Conservation (phyloP, 2,113 vertebrate genomes). For the Hepsetus odoe region DNA sequence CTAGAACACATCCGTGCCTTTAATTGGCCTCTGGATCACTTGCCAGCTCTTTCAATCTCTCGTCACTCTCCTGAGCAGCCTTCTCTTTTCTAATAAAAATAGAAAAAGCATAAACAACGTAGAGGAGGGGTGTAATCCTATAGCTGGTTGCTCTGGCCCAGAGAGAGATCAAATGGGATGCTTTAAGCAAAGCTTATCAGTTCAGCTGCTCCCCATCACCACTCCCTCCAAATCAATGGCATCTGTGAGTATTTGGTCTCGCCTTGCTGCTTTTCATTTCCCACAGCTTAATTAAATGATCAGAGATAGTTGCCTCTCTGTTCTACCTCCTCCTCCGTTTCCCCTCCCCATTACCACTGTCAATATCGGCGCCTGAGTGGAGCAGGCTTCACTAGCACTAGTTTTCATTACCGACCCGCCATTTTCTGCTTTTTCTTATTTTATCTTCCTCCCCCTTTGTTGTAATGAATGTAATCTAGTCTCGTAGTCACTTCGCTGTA, state of each 20-base stretch:
- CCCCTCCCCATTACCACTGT: slow-evolving; percentile 43
- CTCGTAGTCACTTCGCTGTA: slow-evolving; percentile 24
- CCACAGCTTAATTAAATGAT: slow-evolving; percentile 59
- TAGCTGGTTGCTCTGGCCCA: slow-evolving; percentile 21
- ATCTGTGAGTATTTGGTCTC: slow-evolving; percentile 45
- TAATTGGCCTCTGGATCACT: slow-evolving; percentile 41
- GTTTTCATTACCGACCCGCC: slow-evolving; percentile 14
- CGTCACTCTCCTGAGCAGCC: slow-evolving; percentile 15
- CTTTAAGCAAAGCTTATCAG: slow-evolving; percentile 46
- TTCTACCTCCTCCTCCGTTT: slow-evolving; percentile 4
- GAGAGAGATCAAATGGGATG: slow-evolving; percentile 30
- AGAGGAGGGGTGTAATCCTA: slow-evolving; percentile 42
- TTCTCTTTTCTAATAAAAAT: slow-evolving; percentile 54
- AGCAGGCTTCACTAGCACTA: neutral
- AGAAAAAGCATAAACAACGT: slow-evolving; percentile 29
- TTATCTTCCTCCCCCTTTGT: neutral
- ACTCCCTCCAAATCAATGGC: slow-evolving; percentile 47
- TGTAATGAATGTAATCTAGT: slow-evolving; percentile 28
- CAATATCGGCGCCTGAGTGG: slow-evolving; percentile 28
- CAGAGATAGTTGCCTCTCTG: slow-evolving; percentile 45
- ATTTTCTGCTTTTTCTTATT: neutral
- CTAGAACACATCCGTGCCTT: slow-evolving; percentile 31
- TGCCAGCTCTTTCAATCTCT: neutral
- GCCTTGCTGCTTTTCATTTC: slow-evolving; percentile 53
- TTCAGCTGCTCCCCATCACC: slow-evolving; percentile 29